Base-by-base conservation (phyloP, 2,113 vertebrate genomes). In the Reinhardtius hippoglossoides region DNA sequence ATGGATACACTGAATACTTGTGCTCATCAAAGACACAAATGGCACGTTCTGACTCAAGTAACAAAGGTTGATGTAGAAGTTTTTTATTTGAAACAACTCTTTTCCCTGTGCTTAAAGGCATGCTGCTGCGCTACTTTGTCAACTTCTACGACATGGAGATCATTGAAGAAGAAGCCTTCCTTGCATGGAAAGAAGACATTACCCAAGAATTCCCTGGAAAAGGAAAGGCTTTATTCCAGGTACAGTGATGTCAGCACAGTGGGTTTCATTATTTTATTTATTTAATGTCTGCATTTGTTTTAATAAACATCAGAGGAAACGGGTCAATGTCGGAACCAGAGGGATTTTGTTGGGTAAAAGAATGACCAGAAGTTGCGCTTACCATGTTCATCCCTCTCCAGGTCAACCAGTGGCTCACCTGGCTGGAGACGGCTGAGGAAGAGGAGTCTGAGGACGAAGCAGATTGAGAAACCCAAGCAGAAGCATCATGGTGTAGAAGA, bases 171-270 rank as follows among this genome's bases (percentile, higher is more conserved):
- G 98, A 99, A 95, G 97, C 97, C 92, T 99, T 99, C 87, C 95
- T 99, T 74, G 97, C 97, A 67, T 99, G 98, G 98, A 99, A 99
- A 96, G 98, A 99, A 96, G 98, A 99, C 82, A 97, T 99, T 85
- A 97, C 96, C 81, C 97, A 99, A 94, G 98, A 99, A 90, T 99
- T 99, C 95, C 98, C 98, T 91, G 98, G 98, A 87, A 99, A 99
- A 93, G 98, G 98, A 94, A 99, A 99, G 95, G 97, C 98, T 92
- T 96, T 99, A 93, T 99, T 99, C 94, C 98, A 99, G 98, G 98
- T 97, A 95, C 21, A 5, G 42, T 5, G 3, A 50, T 8, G 15
- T 1, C 1, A 1, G n/a, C 46, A 2, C 44, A 9, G 12, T 9
- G 14, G 10, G 3, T 21, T 24, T 40, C 56, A 31, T 50, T 31